Conservation (phyloP, 2,113 vertebrate species). For the Caracal caracal region DNA sequence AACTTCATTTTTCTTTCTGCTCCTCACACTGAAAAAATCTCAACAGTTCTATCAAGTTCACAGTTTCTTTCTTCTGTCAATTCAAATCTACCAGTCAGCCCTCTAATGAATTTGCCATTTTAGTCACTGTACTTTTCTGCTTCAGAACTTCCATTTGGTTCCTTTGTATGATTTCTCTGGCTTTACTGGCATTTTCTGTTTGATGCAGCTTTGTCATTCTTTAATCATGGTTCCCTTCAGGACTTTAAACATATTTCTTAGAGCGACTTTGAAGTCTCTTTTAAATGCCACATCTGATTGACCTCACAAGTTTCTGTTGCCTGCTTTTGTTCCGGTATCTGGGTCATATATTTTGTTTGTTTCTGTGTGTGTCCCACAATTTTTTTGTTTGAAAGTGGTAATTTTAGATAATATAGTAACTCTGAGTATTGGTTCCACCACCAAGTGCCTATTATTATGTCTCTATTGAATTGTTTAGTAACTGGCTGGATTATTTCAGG, state of each 20-base stretch:
- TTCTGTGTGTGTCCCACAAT: not conserved
- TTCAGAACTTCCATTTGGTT: not conserved
- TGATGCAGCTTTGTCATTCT: not conserved
- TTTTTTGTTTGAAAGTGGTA: not conserved
- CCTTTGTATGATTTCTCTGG: not conserved
- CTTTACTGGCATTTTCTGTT: not conserved
- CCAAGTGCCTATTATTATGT: not conserved
- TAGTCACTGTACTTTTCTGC: not conserved
- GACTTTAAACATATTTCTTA: not conserved
- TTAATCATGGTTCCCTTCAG: not conserved
- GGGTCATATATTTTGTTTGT: not conserved
- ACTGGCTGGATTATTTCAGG: not conserved
- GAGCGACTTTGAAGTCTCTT: not conserved
- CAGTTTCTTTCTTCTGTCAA: not conserved
- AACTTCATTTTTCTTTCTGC: not conserved
- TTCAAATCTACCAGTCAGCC: not conserved
- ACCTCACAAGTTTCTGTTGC: not conserved
- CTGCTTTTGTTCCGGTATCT: not conserved
- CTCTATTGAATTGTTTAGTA: not conserved
- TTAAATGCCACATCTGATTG: not conserved
- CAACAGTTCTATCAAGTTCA: not conserved
- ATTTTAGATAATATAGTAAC: not conserved
- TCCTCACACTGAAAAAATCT: not conserved
- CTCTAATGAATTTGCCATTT: not conserved
- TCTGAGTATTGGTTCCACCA: not conserved